Evolutionary conservation across 2,797 vertebrate genomes (phyloP).

Genomic region (Melanotaenia nigrans): DNA sequence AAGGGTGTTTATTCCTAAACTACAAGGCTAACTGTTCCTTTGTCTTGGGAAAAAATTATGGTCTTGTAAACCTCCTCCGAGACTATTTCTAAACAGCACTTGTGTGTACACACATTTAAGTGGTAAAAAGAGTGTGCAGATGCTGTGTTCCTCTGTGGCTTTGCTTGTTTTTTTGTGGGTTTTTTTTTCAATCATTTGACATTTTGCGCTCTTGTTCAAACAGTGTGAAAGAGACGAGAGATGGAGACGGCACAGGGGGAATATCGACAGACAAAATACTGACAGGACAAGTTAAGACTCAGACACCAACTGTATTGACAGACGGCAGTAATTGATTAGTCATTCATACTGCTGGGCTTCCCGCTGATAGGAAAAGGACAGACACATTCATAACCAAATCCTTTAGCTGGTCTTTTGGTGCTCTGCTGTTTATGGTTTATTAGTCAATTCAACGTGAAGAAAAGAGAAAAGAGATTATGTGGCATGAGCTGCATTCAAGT

Average conservation of each 20-base stretch:
- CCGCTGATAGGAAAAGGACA: conserved; percentile 67
- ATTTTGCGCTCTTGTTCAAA: conserved; percentile 67
- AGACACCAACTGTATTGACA: conserved; percentile 71
- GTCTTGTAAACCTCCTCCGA: conserved; percentile 53
- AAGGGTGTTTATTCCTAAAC: background rate
- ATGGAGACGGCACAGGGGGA: conserved; percentile 46
- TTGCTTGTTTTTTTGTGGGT: conserved; percentile 6
- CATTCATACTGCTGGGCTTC: conserved; percentile 57
- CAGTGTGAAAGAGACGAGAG: conserved; percentile 41
- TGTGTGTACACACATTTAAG: conserved; percentile 14
- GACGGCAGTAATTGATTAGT: conserved; percentile 72
- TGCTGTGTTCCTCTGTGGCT: conserved; percentile 34
- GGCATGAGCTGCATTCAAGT: conserved; percentile 26
- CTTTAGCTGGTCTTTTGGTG: conserved; percentile 52
- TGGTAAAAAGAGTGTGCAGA: background rate
- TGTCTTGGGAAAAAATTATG: conserved; percentile 41
- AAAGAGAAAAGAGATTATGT: conserved; percentile 17
- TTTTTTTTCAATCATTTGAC: conserved; percentile 56
- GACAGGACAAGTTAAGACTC: conserved; percentile 61
- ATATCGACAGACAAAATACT: conserved; percentile 70
- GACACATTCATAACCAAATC: conserved; percentile 47
- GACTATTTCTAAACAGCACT: conserved; percentile 33
- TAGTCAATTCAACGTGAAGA: conserved; percentile 36
- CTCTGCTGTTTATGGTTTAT: conserved; percentile 31
- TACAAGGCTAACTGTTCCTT: conserved; percentile 9